Base-by-base conservation (phyloP, 2,797 vertebrate genomes). In the Sebastes flavidus region DNA sequence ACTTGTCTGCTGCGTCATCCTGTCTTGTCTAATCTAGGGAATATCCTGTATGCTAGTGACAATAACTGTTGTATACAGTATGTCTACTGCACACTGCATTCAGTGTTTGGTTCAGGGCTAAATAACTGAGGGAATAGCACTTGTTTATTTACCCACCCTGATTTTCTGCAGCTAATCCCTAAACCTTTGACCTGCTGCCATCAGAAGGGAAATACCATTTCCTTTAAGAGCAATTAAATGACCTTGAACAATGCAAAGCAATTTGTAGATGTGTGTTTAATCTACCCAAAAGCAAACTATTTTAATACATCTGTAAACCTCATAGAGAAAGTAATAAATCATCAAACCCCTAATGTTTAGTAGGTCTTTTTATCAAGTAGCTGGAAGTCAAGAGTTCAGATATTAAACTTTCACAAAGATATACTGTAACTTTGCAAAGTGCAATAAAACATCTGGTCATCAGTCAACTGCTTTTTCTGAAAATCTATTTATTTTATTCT, bases 1-100 rank as follows among this genome's bases (percentile, higher is more conserved):
- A 78, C 22, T 61, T 70, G 87, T 83, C 82, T 73, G 65, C 61
- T 22, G 42, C 55, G 6, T 24, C 4, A 24, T 67, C 59, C 56
- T 52, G 24, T 65, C 62, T 65, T 8, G 11, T 58, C 42, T 8
- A 8, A 46, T 38, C 38, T 20, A 25, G 20, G 12, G 46, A 8
- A 65, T 30, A 6, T 24, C 18, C 12, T 63, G 18, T 20, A 49
- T n/a, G 38, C 58, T 34, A 24, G 20, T 16, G 10, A 68, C 22
- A 59, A 68, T 20, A 22, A 6, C 8, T 49, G 22, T 22, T 59
- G 2, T 30, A 32, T 20, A 42, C 14, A 42, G 38, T 42, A 8
- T 20, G 27, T 46, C 22, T 46, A 30, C 20, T 34, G 60, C 25
- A 49, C 46, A 25, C 54, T 38, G 13, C 65, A 60, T 22, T 56